phyloP scores from a whole-genome alignment of 2,113 vertebrate genomes.

The Albula glossodonta region DNA sequence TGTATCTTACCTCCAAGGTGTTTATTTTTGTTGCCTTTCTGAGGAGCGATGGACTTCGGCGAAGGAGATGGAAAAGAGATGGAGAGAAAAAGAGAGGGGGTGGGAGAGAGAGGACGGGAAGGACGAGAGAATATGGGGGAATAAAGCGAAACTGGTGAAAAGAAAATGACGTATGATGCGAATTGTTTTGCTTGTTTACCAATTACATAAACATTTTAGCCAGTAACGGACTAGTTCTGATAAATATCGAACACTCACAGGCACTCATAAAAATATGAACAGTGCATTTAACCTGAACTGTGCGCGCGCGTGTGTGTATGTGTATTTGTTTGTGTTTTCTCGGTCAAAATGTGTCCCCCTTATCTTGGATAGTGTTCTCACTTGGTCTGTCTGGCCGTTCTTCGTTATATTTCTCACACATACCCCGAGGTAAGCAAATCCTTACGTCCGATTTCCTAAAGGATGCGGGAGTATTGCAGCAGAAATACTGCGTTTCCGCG shows the following conservation, averaged over 20 bases:
- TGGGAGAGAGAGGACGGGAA: background rate
- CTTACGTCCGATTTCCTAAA: constrained; percentile 61
- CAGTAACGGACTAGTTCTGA: background rate
- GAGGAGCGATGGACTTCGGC: constrained; percentile 24
- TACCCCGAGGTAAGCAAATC: constrained; percentile 62
- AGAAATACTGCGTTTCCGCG: constrained; percentile 15
- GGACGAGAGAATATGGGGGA: constrained; percentile 5
- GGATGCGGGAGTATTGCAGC: constrained; percentile 26
- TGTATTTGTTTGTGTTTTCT: constrained; percentile 40
- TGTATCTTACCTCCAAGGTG: constrained; percentile 24
- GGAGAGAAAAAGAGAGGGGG: constrained; percentile 10
- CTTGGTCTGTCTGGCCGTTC: constrained; percentile 47
- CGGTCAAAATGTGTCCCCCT: constrained; percentile 57
- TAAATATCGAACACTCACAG: background rate
- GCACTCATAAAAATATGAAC: background rate
- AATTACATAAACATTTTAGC: background rate
- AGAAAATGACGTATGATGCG: constrained; percentile 15
- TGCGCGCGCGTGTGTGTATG: constrained; percentile 22
- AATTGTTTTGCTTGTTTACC: constrained; percentile 8
- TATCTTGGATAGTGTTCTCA: constrained; percentile 43
- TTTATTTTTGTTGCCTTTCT: constrained; percentile 20
- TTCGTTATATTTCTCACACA: constrained; percentile 48
- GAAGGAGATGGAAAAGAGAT: constrained; percentile 36
- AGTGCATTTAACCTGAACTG: background rate
- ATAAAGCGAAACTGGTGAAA: constrained; percentile 3